Conservation (phyloP, 2,888 invertebrate genomes). For the Tipula unca region DNA sequence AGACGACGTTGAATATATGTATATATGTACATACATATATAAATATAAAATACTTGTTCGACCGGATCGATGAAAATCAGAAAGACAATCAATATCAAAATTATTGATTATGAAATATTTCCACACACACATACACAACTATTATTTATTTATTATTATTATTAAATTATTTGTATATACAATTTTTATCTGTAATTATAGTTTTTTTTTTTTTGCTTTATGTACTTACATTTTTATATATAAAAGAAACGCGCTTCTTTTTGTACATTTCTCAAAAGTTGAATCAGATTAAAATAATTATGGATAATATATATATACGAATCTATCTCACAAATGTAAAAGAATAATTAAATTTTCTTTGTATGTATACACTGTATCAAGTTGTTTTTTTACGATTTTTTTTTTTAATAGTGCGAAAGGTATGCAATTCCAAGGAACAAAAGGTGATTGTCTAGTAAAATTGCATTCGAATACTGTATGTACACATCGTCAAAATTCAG, state of each 20-base stretch:
- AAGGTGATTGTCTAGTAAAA: neutral
- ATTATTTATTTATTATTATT: neutral
- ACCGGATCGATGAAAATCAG: neutral
- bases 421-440: neutral
- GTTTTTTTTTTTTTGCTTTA: neutral
- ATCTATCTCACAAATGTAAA: neutral
- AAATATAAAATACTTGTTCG: neutral
- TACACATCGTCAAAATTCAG: no score
- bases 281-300: constrained; percentile 14
- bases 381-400: neutral
- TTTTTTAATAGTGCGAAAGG: neutral
- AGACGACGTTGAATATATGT: neutral
- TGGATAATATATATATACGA: neutral
- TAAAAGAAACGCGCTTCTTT: neutral
- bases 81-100: neutral
- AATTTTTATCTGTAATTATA: neutral
- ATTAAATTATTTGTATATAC: neutral
- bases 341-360: neutral
- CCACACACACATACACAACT: neutral
- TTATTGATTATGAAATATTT: neutral
- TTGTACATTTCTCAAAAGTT: neutral
- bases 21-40: neutral
- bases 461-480: no score
- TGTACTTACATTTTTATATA: neutral
- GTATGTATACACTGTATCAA: no score